These are phyloP conservation scores for Pantala flavescens DNA, from an alignment of 1,140 invertebrate genomes.

Conservation along the genomic window DNA sequence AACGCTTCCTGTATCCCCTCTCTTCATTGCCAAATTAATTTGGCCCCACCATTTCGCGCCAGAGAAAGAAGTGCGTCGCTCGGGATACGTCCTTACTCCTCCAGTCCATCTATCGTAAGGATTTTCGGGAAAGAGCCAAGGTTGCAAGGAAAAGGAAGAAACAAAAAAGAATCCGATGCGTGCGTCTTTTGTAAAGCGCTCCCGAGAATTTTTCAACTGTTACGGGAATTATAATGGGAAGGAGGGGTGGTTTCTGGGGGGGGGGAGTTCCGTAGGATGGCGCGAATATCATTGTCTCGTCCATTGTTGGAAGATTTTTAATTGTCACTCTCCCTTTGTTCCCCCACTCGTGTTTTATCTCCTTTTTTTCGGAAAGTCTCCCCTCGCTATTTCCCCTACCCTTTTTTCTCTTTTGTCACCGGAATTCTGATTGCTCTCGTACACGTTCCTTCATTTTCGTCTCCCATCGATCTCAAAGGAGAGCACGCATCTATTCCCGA, in stretches of 20 bases:
- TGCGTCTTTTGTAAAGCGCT: background rate
- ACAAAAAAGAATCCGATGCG: background rate
- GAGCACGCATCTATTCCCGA: too few relatives aligned
- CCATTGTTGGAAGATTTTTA: background rate
- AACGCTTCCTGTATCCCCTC: background rate
- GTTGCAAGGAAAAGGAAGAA: background rate
- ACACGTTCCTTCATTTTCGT: background rate
- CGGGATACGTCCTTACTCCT: too few relatives aligned
- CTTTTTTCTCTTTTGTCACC: background rate
- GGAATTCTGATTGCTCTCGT: too few relatives aligned
- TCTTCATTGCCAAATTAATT: background rate
- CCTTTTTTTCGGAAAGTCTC: background rate
- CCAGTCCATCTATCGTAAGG: too few relatives aligned
- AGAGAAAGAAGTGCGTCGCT: background rate
- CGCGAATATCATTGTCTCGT: background rate
- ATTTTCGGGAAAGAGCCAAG: too few relatives aligned
- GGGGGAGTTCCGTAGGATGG: too few relatives aligned
- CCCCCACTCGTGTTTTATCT: background rate
- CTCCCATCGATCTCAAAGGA: too few relatives aligned
- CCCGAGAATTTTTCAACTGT: background rate
- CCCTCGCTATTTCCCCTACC: background rate
- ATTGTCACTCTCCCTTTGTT: background rate
- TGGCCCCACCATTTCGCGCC: background rate
- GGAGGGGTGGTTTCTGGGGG: background rate
- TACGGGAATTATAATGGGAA: background rate